phyloP scores from a whole-genome alignment of 2,797 vertebrate species.

The Austrolebias charrua region DNA sequence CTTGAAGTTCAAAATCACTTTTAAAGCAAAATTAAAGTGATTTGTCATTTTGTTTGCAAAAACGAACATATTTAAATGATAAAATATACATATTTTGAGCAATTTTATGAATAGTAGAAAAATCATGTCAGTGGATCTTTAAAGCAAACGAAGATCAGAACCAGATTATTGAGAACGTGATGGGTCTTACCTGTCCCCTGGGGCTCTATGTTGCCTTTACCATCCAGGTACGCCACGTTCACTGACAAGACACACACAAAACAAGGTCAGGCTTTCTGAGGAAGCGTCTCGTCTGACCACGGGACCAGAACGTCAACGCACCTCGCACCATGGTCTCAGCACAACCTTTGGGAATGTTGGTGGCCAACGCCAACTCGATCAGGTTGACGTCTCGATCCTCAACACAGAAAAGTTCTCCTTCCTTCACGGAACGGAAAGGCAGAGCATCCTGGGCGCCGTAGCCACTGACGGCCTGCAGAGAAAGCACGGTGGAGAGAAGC shows the following conservation, averaged over 20 bases:
- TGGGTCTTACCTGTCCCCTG: conserved; percentile 85
- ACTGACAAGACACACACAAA: conserved; percentile 68
- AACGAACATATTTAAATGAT: too few species aligned
- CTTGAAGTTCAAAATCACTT: too few species aligned
- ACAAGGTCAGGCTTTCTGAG: not conserved
- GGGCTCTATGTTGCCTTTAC: conserved; percentile 89
- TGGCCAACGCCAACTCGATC: conserved; percentile 89
- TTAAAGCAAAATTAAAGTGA: too few species aligned
- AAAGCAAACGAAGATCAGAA: too few species aligned
- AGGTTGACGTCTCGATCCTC: conserved; percentile 92
- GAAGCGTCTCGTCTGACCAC: too few species aligned
- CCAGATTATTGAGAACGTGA: not conserved
- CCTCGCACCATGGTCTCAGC: conserved; percentile 89
- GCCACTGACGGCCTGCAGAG: conserved; percentile 83
- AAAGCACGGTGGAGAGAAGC: too few species aligned
- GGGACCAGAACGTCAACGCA: conserved; percentile 3
- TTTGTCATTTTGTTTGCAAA: too few species aligned
- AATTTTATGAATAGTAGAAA: too few species aligned
- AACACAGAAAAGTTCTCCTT: conserved; percentile 88
- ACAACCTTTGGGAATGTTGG: conserved; percentile 92
- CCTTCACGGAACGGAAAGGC: conserved; percentile 84
- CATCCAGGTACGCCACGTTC: conserved; percentile 90
- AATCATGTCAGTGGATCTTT: too few species aligned
- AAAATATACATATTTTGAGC: too few species aligned
- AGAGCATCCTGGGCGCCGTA: conserved; percentile 86